These are phyloP conservation scores for Apostichopus japonicus DNA, from an alignment of 35 echinoderm and acorn worm species.

Conservation along the genomic window DNA sequence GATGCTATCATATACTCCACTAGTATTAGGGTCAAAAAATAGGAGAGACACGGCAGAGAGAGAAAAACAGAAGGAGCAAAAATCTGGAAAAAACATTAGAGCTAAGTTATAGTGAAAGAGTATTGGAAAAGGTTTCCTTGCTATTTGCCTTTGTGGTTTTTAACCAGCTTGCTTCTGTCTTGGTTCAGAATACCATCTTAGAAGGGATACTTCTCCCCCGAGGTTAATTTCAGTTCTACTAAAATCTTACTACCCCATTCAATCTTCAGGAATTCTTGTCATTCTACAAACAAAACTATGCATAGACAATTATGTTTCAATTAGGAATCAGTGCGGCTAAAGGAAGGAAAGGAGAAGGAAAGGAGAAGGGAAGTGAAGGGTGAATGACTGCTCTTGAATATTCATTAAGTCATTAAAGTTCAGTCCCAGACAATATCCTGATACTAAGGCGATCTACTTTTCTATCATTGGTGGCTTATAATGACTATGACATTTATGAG, in stretches of 20 bases:
- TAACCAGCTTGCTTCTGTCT: not conserved
- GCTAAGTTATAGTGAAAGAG: not conserved
- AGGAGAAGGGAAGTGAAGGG: not conserved
- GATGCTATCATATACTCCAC: not conserved
- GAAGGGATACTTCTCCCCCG: slow-evolving; percentile 3
- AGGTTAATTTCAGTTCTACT: slow-evolving; percentile 5
- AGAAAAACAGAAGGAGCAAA: not conserved
- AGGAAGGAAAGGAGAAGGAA: not conserved
- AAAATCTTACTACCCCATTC: not conserved
- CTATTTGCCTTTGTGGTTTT: not conserved
- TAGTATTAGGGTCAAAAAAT: not conserved
- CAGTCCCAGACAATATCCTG: no score
- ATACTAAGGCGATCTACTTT: no score
- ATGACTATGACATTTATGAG: no score
- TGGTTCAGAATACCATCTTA: slow-evolving; percentile 8
- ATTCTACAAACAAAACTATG: slow-evolving; percentile 6
- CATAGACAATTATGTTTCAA: not conserved
- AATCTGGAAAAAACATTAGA: slow-evolving; percentile 16
- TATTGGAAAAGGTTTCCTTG: not conserved
- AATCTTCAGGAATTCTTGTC: slow-evolving; percentile 19
- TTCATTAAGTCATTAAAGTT: not conserved
- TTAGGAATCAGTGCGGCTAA: not conserved
- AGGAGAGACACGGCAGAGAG: not conserved
- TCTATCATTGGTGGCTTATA: no score
- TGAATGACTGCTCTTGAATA: not conserved